Evolutionary conservation across 1,140 invertebrate species (phyloP).

Genomic region (Drosophila parabipectinata): DNA sequence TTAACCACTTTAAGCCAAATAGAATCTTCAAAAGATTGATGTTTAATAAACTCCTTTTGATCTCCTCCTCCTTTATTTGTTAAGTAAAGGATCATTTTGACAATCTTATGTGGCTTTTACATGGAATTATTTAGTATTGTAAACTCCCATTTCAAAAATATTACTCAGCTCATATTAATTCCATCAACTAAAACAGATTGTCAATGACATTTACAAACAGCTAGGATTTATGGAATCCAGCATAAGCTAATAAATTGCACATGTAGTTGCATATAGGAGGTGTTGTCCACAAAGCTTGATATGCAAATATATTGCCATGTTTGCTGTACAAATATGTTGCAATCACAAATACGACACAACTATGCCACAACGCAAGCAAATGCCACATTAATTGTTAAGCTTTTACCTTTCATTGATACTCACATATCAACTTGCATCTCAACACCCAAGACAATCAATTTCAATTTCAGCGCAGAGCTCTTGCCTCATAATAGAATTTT

Average conservation of each 20-base stretch:
- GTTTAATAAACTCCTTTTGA: background rate
- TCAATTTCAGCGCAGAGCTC: slow-evolving; percentile 3
- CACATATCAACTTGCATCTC: slow-evolving; percentile 2
- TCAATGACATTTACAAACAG: slow-evolving; percentile 16
- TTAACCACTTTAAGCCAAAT: background rate
- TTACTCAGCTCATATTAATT: slow-evolving; percentile 19
- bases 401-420: slow-evolving; percentile 6
- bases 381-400: slow-evolving; percentile 35
- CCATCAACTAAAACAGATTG: slow-evolving; percentile 38
- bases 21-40: background rate
- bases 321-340: slow-evolving; percentile 22
- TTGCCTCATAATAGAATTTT: slow-evolving; percentile 3
- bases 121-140: background rate
- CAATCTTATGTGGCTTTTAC: too few species aligned
- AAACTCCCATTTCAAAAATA: slow-evolving; percentile 7
- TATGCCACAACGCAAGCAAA: slow-evolving; percentile 11
- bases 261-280: slow-evolving; percentile 38
- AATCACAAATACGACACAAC: slow-evolving; percentile 23
- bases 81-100: background rate
- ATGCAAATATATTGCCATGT: slow-evolving; percentile 27
- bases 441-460: slow-evolving; percentile 29
- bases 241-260: slow-evolving; percentile 23
- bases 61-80: background rate
- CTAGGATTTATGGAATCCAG: slow-evolving; percentile 10
- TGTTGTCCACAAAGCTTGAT: slow-evolving; percentile 15